Evolutionary conservation across 2,113 vertebrate species (phyloP).

Genomic region (Zapus hudsonius): DNA sequence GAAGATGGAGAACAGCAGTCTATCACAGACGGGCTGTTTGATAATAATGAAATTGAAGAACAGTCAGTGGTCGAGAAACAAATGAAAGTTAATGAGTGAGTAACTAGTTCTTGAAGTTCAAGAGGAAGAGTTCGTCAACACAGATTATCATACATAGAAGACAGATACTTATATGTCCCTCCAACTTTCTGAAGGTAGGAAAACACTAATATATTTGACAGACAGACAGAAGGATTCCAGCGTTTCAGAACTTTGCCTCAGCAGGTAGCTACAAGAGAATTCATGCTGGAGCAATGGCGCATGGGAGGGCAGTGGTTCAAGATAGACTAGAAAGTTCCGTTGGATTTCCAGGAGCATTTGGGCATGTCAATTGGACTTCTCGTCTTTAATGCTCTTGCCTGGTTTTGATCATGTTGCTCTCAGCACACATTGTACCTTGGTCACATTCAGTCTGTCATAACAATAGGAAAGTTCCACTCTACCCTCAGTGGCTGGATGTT

Average conservation of each 20-base stretch:
- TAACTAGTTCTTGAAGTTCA: conserved; percentile 80
- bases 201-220: conserved; percentile 53
- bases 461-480: neutral
- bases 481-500: neutral
- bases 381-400: neutral
- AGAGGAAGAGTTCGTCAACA: conserved; percentile 76
- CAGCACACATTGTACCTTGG: neutral
- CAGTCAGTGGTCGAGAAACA: conserved; percentile 82
- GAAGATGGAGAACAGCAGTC: conserved; percentile 87
- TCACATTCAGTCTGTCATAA: neutral
- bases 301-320: neutral
- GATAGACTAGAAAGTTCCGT: conserved; percentile 21
- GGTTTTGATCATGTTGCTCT: neutral
- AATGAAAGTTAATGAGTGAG: conserved; percentile 82
- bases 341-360: neutral
- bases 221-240: neutral
- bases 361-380: neutral
- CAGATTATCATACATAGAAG: conserved; percentile 70
- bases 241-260: conserved; percentile 1
- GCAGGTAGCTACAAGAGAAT: neutral
- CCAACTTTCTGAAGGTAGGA: conserved; percentile 64
- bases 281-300: neutral
- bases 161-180: conserved; percentile 48
- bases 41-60: conserved; percentile 86
- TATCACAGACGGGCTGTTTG: conserved; percentile 85